Conservation (phyloP, 92 coral and sea anemone species). For the Anthopleura xanthogrammica region DNA sequence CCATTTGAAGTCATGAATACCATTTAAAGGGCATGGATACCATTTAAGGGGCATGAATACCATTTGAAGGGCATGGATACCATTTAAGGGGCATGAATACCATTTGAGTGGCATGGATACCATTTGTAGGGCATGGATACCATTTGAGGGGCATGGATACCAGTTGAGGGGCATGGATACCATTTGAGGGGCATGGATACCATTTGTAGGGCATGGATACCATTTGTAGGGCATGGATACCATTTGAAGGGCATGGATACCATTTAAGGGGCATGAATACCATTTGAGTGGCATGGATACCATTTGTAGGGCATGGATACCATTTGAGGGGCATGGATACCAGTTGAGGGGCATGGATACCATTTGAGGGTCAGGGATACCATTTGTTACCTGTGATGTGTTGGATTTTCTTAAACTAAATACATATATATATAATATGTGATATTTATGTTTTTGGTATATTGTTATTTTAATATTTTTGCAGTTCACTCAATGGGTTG, state of each 20-base stretch:
- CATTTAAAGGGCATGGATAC: neutral
- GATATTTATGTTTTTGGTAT: neutral
- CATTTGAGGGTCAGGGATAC: neutral
- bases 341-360: neutral
- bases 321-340: neutral
- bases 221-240: neutral
- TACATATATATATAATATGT: neutral
- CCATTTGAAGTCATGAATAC: neutral
- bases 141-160: neutral
- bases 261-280: neutral
- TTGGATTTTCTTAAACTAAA: too few species aligned
- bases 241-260: neutral
- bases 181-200: too few species aligned
- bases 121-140: neutral
- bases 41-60: too few species aligned
- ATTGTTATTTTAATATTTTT: neutral
- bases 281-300: neutral
- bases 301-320: neutral
- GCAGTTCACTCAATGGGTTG: slow-evolving; percentile 97
- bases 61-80: too few species aligned
- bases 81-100: too few species aligned
- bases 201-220: neutral
- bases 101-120: too few species aligned
- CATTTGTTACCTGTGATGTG: neutral
- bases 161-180: too few species aligned